Percentiles rank a stretch among this genome's conserved stretches.
phyloP scores from a whole-genome alignment of 2,113 vertebrate species.

The Leucosticte australis region DNA sequence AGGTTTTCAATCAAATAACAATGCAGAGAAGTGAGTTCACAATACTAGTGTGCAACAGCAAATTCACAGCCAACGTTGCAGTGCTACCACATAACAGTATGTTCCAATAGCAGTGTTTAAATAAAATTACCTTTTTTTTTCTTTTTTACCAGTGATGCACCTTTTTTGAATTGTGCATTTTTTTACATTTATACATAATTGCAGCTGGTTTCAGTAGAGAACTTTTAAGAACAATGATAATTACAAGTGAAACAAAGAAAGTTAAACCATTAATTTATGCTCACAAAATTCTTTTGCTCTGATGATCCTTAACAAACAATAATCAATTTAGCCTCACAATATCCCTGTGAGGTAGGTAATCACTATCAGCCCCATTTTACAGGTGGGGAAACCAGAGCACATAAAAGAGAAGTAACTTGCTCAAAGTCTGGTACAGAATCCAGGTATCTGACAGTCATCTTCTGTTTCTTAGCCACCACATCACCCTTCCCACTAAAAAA shows the following conservation, averaged over 20 bases:
- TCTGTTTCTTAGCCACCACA: background rate
- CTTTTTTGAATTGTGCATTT: background rate
- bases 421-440: background rate
- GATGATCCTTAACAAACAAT: background rate
- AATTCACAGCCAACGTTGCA: background rate
- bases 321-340: conserved; percentile 15
- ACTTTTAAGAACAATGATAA: background rate
- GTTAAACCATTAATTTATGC: background rate
- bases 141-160: background rate
- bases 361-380: background rate
- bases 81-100: background rate
- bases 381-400: background rate
- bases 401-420: background rate
- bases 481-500: background rate
- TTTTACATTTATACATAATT: background rate
- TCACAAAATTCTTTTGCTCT: background rate
- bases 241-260: background rate
- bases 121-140: background rate
- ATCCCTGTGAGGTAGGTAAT: background rate
- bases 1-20: background rate
- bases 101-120: background rate
- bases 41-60: background rate
- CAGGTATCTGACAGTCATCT: background rate
- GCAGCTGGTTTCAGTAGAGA: background rate
- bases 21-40: background rate